Conservation (phyloP, 2,888 invertebrate genomes). For the Heliconius charithonia region DNA sequence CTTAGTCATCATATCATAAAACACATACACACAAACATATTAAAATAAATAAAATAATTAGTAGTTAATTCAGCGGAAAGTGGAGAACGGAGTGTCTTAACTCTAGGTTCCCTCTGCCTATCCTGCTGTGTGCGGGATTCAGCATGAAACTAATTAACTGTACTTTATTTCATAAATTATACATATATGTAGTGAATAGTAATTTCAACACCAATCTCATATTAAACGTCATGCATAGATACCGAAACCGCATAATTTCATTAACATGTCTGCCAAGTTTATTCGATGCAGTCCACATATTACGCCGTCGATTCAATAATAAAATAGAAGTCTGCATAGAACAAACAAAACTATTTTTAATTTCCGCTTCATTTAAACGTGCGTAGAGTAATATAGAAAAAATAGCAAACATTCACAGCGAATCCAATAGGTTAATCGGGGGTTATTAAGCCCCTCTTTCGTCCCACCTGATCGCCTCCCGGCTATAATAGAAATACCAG, state of each 20-base stretch:
- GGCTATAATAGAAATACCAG: slow-evolving; percentile 83
- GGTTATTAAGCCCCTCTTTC: slow-evolving; percentile 81
- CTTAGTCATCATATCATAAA: not conserved
- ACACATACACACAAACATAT: not conserved
- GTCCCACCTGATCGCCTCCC: slow-evolving; percentile 81
- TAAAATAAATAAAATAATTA: not conserved
- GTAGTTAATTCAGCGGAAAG: not conserved
- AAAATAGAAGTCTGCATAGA: slow-evolving; percentile 51
- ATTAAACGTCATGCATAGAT: slow-evolving; percentile 43
- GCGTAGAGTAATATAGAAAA: slow-evolving; percentile 77
- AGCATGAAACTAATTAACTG: not conserved
- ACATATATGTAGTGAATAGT: slow-evolving; percentile 1
- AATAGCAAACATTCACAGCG: slow-evolving; percentile 83
- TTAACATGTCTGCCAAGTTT: slow-evolving; percentile 52
- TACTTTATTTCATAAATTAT: not conserved
- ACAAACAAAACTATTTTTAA: slow-evolving; percentile 69
- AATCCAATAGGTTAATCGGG: slow-evolving; percentile 83
- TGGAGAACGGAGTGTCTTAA: too few relatives aligned
- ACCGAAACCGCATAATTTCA: slow-evolving; percentile 49
- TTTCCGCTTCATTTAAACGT: slow-evolving; percentile 66
- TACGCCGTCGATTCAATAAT: slow-evolving; percentile 53
- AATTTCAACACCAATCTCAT: slow-evolving; percentile 28
- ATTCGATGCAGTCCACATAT: slow-evolving; percentile 49
- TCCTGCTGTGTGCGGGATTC: too few relatives aligned
- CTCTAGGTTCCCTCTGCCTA: too few relatives aligned